Evolutionary conservation across 1,140 invertebrate species (phyloP), one percentile per base, ranked within the genome.

Genomic region (Tetramorium simillimum): DNA sequence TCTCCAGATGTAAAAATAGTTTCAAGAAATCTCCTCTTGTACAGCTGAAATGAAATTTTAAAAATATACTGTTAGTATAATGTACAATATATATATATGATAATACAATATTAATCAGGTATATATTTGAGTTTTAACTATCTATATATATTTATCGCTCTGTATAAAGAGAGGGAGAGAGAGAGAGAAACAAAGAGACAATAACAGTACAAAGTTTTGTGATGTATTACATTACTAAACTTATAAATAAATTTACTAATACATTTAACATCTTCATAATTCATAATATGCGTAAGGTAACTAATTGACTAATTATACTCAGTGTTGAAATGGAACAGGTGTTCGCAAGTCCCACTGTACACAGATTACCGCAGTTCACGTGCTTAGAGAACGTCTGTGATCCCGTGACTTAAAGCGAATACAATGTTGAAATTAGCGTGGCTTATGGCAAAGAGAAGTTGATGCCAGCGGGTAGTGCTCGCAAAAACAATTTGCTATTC

Each of bases 11-110:
- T 69, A 97, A 95, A 95, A 97, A 98, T 72, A 98, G 96, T 95
- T 98, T 97, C 76, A 98, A 93, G 93, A 97, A 98, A 94, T 98
- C 98, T 0, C 96, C 97, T 58, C 96, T 95, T 65, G 96, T 94
- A 93, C 98, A 98, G 87, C 98, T 98, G 96, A 80, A 96, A 96
- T 91, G 12, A 33, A 65, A 78, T 33, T 62, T 82, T 24, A 86
- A n/a, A 70, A n/a, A 70, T 12, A 28, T 56, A 53, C 2, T 7
- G 24, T 67, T 49, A 53, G 9, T 3, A 43, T 43, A 67, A 21
- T 43, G 10, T 69, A 24, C 1, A 76, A 46, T 16, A 40, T 33
- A 75, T 58, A 75, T 58, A 16, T 33, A 16, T 37, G 3, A 67
- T 18, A 5, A 67, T 10, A 78, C 33, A 65, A 63, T 46, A 16